phyloP scores from a whole-genome alignment of 2,797 vertebrate species.

The Linurgus olivaceus region DNA sequence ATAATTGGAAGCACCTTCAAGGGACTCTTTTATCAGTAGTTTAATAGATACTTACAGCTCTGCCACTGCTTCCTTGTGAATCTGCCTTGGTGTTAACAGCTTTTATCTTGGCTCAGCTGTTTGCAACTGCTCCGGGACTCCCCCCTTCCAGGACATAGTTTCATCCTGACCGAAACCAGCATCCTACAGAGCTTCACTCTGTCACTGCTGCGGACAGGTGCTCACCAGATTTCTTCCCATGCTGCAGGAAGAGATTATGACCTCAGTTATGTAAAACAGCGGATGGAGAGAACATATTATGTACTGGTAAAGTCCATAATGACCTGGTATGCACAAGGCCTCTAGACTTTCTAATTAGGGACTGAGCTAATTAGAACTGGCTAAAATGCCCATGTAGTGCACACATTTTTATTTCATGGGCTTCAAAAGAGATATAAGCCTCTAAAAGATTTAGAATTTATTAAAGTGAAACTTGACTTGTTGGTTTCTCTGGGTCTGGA shows the following conservation, averaged over 20 bases:
- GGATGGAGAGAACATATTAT: neutral
- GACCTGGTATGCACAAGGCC: neutral
- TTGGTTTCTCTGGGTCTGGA: too few species aligned
- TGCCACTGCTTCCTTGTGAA: neutral
- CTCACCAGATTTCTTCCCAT: neutral
- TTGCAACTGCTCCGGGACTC: neutral
- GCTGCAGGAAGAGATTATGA: neutral
- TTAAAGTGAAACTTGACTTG: neutral
- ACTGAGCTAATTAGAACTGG: neutral
- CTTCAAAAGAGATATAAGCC: neutral
- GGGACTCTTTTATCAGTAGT: neutral
- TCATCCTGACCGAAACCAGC: constrained; percentile 32
- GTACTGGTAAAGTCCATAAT: neutral
- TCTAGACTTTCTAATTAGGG: neutral
- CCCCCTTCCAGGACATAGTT: constrained; percentile 6
- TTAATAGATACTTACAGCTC: neutral
- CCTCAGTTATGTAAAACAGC: neutral
- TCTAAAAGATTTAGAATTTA: neutral
- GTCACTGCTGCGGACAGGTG: neutral
- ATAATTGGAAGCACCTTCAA: constrained; percentile 40
- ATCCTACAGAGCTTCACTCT: neutral
- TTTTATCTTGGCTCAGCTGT: constrained; percentile 32
- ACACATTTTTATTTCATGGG: neutral
- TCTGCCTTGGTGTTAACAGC: neutral
- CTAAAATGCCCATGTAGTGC: neutral